These are phyloP conservation scores for Ictalurus furcatus DNA, from an alignment of 2,113 vertebrate species.

Conservation along the genomic window DNA sequence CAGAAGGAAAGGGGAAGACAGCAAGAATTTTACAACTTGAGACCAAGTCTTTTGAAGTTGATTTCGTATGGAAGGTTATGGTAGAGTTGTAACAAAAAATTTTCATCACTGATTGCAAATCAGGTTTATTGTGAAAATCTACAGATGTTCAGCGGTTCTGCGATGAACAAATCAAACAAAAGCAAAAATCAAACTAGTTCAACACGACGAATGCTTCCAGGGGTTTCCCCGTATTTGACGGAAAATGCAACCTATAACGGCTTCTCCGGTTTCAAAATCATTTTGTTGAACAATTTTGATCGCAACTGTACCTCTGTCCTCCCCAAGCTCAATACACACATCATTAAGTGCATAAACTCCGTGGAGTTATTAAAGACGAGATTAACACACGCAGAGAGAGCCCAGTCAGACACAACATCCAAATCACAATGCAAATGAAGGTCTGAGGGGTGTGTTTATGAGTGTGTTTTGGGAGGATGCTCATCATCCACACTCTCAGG, in stretches of 20 bases:
- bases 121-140: too few species aligned
- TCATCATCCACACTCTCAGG: neutral
- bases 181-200: too few species aligned
- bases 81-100: conserved; percentile 7
- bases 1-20: neutral
- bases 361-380: conserved; percentile 36
- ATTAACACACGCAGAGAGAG: conserved; percentile 17
- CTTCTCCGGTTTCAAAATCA: too few species aligned
- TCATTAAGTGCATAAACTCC: conserved; percentile 43
- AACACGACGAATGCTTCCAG: too few species aligned
- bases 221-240: too few species aligned
- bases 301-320: conserved; percentile 5
- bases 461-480: conserved; percentile 36
- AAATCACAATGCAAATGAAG: conserved; percentile 30
- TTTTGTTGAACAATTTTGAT: too few species aligned
- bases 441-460: conserved; percentile 18
- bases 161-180: too few species aligned
- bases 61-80: conserved; percentile 40
- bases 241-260: too few species aligned
- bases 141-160: too few species aligned
- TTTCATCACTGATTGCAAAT: too few species aligned
- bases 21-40: conserved; percentile 39
- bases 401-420: neutral
- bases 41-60: conserved; percentile 52
- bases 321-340: conserved; percentile 19